These are phyloP conservation scores for Chromoteleia sp. DNA, from an alignment of 2,888 invertebrate species.

Conservation along the genomic window DNA sequence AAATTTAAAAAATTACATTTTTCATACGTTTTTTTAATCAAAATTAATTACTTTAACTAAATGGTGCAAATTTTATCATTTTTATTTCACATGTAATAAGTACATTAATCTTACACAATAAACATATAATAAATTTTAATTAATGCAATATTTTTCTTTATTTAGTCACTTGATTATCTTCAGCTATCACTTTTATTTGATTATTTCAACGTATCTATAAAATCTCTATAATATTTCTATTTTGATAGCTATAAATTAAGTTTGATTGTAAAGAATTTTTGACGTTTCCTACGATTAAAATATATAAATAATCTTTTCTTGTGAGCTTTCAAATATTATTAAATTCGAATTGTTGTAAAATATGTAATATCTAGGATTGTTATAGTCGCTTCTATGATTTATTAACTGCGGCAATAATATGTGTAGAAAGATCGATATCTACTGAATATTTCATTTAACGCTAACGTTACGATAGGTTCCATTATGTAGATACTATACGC, in stretches of 20 bases:
- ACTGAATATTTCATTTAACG: constrained; percentile 67
- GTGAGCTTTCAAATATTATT: constrained; percentile 17
- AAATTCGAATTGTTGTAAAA: constrained; percentile 43
- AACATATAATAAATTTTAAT: no score
- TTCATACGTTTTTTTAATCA: not conserved
- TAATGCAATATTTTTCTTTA: no score
- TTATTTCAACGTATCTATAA: no score
- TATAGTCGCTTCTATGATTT: constrained; percentile 61
- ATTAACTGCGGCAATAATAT: constrained; percentile 61
- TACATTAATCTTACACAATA: no score
- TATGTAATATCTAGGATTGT: constrained; percentile 40
- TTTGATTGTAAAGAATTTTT: no score
- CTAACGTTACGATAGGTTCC: constrained; percentile 64
- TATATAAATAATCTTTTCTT: not conserved
- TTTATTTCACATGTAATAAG: no score
- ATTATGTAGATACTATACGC: constrained; percentile 66
- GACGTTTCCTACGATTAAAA: not conserved
- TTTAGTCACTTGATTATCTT: no score
- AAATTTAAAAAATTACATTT: not conserved
- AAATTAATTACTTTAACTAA: not conserved
- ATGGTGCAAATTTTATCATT: no score
- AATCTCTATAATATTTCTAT: no score
- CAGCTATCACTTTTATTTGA: no score
- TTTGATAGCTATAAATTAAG: no score
- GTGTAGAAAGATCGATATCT: constrained; percentile 66